phyloP scores from a whole-genome alignment of 2,888 invertebrate species.

The Tenthredo notha region DNA sequence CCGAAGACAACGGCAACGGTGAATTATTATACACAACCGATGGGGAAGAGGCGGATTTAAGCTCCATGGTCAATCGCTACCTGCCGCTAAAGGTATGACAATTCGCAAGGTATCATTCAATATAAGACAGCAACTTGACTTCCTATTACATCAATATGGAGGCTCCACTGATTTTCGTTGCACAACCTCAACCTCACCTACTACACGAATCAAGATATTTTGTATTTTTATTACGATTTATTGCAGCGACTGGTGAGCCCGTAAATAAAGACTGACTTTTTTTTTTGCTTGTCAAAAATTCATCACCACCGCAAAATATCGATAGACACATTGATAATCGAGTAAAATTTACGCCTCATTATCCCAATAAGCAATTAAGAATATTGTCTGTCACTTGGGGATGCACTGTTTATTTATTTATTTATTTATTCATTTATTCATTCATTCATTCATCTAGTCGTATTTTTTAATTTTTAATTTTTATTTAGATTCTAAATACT shows the following conservation, averaged over 20 bases:
- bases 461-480: neutral
- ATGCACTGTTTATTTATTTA: neutral
- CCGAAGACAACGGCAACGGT: slow-evolving; percentile 86
- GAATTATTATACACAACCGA: slow-evolving; percentile 83
- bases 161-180: slow-evolving; percentile 73
- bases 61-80: slow-evolving; percentile 86
- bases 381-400: neutral
- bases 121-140: slow-evolving; percentile 75
- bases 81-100: slow-evolving; percentile 86
- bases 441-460: neutral
- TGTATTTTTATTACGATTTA: slow-evolving; percentile 48
- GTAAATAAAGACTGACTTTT: too few species aligned
- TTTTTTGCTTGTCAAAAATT: neutral
- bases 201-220: slow-evolving; percentile 74
- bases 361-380: neutral
- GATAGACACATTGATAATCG: neutral
- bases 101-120: slow-evolving; percentile 54
- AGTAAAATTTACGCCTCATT: neutral
- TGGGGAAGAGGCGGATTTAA: slow-evolving; percentile 83
- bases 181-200: slow-evolving; percentile 64
- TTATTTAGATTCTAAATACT: neutral
- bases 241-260: neutral
- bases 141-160: slow-evolving; percentile 70
- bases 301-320: neutral
- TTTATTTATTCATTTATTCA: neutral